Evolutionary conservation across 2,888 invertebrate genomes (phyloP).

Genomic region (Aromia moschata): DNA sequence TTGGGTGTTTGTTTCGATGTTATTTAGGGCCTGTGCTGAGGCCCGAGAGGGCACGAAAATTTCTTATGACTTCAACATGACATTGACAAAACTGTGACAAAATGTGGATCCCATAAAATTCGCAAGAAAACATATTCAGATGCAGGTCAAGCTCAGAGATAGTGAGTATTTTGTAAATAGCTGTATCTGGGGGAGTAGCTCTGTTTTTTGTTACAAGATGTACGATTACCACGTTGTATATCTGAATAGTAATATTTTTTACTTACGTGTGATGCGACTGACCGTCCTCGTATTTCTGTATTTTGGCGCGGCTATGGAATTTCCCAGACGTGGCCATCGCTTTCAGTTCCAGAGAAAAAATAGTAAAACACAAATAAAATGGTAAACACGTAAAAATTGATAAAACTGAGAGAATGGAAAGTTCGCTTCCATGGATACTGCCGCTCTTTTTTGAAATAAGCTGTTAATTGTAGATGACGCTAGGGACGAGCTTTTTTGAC

Average conservation of each 20-base stretch:
- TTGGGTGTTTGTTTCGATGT: not conserved
- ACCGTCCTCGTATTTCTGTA: conserved; percentile 1
- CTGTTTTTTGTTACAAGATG: too few species aligned
- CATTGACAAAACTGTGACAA: not conserved
- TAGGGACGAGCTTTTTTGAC: conserved; percentile 14
- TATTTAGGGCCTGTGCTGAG: not conserved
- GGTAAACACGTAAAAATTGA: conserved; percentile 1
- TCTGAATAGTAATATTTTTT: not conserved
- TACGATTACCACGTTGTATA: too few species aligned
- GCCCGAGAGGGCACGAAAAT: not conserved
- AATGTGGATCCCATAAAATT: not conserved
- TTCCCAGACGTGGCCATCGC: conserved; percentile 12
- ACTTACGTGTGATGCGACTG: conserved; percentile 13
- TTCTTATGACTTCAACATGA: not conserved
- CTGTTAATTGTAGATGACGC: not conserved
- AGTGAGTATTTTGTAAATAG: too few species aligned
- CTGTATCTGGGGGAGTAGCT: not conserved
- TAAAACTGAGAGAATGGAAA: conserved; percentile 5
- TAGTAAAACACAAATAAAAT: not conserved
- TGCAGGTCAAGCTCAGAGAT: not conserved
- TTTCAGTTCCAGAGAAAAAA: not conserved
- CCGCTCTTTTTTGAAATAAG: conserved; percentile 16
- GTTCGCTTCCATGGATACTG: conserved; percentile 11
- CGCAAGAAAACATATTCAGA: not conserved
- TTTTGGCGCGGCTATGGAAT: conserved; percentile 7